Percentiles rank a stretch among this genome's conserved stretches.
phyloP scores from a whole-genome alignment of 2,888 invertebrate species.

The Panzeria rudis region DNA sequence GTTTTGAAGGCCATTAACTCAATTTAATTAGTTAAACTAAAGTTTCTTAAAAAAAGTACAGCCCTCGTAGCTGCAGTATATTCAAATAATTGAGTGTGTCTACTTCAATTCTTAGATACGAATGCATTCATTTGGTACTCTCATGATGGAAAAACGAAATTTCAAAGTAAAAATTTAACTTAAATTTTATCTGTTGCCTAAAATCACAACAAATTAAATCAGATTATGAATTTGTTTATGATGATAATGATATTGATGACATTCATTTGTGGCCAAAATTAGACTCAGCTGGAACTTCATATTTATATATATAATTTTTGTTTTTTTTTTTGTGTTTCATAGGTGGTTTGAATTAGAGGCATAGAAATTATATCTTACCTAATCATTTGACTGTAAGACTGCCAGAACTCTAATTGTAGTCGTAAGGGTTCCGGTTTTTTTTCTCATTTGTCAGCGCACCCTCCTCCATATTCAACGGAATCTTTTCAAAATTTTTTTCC shows the following conservation, averaged over 20 bases:
- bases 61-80: neutral
- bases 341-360: constrained; percentile 21
- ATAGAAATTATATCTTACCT: constrained; percentile 51
- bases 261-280: constrained; percentile 61
- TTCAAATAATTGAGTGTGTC: neutral
- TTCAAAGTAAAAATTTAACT: constrained; percentile 1
- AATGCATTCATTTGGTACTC: too few relatives aligned
- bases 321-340: constrained; percentile 51
- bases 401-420: constrained; percentile 41
- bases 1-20: too few relatives aligned
- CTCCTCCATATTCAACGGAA: constrained; percentile 3
- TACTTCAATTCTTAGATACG: neutral
- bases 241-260: constrained; percentile 47
- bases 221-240: constrained; percentile 61
- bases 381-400: constrained; percentile 59
- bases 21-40: neutral
- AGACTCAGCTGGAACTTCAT: constrained; percentile 60
- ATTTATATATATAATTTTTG: neutral
- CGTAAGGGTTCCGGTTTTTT: constrained; percentile 49
- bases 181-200: constrained; percentile 38
- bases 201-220: constrained; percentile 69
- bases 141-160: neutral
- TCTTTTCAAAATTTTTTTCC: constrained; percentile 2
- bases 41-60: neutral
- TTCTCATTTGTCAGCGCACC: neutral